phyloP scores from a whole-genome alignment of 2,113 vertebrate species.

The Nipponia nippon region DNA sequence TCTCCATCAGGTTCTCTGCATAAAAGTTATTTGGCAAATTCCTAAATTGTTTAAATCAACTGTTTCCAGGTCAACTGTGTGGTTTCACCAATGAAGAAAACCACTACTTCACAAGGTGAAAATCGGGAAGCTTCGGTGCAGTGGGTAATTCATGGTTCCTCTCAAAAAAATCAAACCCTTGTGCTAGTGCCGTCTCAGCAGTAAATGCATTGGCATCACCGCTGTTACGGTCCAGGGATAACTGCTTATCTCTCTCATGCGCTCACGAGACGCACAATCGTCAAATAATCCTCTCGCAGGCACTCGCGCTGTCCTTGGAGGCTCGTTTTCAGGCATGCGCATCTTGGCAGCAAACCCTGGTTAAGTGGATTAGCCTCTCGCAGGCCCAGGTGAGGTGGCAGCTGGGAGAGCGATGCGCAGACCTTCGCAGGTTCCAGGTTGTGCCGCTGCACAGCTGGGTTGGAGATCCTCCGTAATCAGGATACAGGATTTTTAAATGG shows the following conservation, averaged over 20 bases:
- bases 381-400: background rate
- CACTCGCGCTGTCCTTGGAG: background rate
- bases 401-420: background rate
- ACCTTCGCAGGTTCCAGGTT: background rate
- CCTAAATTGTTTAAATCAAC: background rate
- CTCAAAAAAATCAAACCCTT: background rate
- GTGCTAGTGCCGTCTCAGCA: background rate
- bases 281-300: background rate
- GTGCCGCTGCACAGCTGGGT: background rate
- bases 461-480: background rate
- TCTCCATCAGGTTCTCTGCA: background rate
- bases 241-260: background rate
- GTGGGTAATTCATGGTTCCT: background rate
- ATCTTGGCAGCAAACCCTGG: background rate
- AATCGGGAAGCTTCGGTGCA: background rate
- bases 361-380: background rate
- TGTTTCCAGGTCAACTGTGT: background rate
- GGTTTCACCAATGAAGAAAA: background rate
- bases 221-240: no score
- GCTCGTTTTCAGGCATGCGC: background rate
- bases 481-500: accelerated
- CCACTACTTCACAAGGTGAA: background rate
- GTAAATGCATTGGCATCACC: no score
- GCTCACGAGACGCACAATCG: background rate
- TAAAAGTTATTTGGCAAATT: background rate